Conservation (phyloP, 1,140 invertebrate genomes). For the Chironomus striatipennis region DNA sequence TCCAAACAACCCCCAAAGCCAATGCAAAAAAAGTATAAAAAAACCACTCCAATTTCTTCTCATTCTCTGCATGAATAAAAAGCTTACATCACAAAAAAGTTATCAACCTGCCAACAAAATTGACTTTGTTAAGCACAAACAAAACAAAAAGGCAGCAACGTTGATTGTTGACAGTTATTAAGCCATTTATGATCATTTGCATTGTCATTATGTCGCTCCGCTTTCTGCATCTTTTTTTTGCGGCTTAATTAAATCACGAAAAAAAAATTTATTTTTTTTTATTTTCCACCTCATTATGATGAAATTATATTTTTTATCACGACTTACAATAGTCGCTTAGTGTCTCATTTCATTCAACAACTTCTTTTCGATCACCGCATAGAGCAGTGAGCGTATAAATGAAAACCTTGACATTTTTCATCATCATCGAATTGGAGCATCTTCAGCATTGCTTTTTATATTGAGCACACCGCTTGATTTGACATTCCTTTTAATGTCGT, state of each 20-base stretch:
- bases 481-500: background rate
- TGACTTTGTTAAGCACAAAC: background rate
- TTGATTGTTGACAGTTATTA: background rate
- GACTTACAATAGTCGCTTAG: background rate
- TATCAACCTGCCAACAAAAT: too few relatives aligned
- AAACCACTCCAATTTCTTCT: too few relatives aligned
- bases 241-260: constrained; percentile 8
- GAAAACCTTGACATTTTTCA: constrained; percentile 9
- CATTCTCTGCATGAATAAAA: too few relatives aligned
- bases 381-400: constrained; percentile 1
- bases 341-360: background rate
- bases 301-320: background rate
- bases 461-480: background rate
- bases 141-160: background rate
- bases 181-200: constrained; percentile 1
- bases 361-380: background rate
- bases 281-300: background rate
- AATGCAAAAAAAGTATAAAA: too few relatives aligned
- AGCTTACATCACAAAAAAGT: too few relatives aligned
- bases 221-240: background rate
- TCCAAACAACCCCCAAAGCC: too few relatives aligned
- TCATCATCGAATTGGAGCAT: constrained; percentile 7
- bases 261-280: background rate
- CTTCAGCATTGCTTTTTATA: background rate
- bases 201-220: too few relatives aligned